Percentiles rank a stretch among this genome's conserved stretches.
phyloP scores from a whole-genome alignment of 2,888 invertebrate genomes.

The Phengaris alcon region DNA sequence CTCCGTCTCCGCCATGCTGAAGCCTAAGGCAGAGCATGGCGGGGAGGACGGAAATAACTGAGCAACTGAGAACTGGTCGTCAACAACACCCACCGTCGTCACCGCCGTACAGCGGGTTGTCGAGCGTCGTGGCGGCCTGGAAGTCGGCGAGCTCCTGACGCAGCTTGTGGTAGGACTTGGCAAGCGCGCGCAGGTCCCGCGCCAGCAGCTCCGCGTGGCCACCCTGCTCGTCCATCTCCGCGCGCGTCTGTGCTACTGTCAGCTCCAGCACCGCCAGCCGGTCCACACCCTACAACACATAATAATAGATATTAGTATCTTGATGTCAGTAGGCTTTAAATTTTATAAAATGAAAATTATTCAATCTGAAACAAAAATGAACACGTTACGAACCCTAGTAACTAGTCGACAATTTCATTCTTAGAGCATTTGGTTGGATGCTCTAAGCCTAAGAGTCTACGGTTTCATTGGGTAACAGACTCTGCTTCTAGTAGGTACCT shows the following conservation, averaged over 20 bases:
- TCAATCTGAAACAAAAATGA: too few species aligned
- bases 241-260: slow-evolving; percentile 73
- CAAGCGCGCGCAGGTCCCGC: slow-evolving; percentile 63
- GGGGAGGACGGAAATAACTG: neutral
- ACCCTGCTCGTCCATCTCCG: slow-evolving; percentile 57
- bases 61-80: neutral
- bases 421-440: too few species aligned
- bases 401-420: neutral
- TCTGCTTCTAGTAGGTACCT: too few species aligned
- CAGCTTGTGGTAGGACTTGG: slow-evolving; percentile 69
- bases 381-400: neutral
- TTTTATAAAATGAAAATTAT: too few species aligned
- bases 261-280: slow-evolving; percentile 72
- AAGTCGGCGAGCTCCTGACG: slow-evolving; percentile 67
- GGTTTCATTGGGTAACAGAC: too few species aligned
- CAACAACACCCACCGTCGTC: slow-evolving; percentile 58
- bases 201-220: slow-evolving; percentile 55
- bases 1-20: too few species aligned
- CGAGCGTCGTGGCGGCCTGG: slow-evolving; percentile 60
- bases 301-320: too few species aligned
- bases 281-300: slow-evolving; percentile 53
- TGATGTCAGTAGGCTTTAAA: too few species aligned
- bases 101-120: slow-evolving; percentile 55
- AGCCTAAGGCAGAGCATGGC: too few species aligned
- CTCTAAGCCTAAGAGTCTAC: too few species aligned